These are phyloP conservation scores for Phania funesta DNA, from an alignment of 2,888 invertebrate genomes.

Conservation along the genomic window DNA sequence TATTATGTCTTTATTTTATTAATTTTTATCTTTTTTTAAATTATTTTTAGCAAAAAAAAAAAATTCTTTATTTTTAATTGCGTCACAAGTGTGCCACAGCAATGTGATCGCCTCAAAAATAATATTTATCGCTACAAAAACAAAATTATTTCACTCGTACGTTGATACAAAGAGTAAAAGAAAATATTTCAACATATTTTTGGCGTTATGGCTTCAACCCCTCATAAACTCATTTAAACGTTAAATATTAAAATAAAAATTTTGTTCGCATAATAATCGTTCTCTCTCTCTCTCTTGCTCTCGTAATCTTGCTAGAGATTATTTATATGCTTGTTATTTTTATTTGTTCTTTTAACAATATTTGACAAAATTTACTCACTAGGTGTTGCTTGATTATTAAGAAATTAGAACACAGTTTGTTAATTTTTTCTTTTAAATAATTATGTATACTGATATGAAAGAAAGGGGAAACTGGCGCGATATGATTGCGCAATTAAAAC, in stretches of 20 bases:
- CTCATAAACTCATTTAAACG: not conserved
- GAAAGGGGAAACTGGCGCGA: no score
- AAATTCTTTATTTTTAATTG: not conserved
- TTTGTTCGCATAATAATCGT: not conserved
- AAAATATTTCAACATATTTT: not conserved
- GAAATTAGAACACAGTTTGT: no score
- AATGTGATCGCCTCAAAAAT: not conserved
- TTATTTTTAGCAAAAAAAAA: not conserved
- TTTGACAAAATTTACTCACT: not conserved
- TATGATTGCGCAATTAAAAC: no score
- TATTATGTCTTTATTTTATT: no score
- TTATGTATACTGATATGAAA: no score
- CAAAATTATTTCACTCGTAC: not conserved
- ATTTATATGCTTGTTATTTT: not conserved
- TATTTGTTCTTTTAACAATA: not conserved
- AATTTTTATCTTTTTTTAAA: not conserved
- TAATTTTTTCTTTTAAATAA: no score
- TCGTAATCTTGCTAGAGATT: not conserved
- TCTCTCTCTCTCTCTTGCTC: not conserved
- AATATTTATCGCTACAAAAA: not conserved
- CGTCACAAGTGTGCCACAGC: not conserved
- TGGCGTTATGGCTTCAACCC: not conserved
- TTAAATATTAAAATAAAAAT: not conserved
- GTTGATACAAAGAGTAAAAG: not conserved
- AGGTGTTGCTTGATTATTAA: no score